A percentile compares a stretch with the other conserved stretches of the same genome.
Conservation (phyloP, 2,113 vertebrate genomes). For the Cyphomyrus discorhynchus region DNA sequence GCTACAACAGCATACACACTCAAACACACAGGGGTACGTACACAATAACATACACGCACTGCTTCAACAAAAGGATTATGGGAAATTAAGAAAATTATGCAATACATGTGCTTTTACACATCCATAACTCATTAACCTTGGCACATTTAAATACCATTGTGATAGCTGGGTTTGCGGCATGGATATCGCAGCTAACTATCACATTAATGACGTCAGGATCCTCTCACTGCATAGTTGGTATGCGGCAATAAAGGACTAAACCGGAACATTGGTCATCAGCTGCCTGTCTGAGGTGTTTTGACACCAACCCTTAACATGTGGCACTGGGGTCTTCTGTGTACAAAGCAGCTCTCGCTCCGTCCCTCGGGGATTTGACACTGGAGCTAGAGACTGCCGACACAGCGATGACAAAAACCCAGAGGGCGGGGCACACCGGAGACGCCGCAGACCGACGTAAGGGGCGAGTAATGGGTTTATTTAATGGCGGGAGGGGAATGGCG, state of each 20-base stretch:
- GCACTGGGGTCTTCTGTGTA: neutral
- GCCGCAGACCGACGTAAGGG: neutral
- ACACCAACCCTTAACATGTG: neutral
- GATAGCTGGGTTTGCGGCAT: neutral
- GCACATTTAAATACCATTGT: neutral
- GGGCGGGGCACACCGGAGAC: neutral
- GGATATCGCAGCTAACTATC: neutral
- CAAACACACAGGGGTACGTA: neutral
- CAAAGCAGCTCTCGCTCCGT: neutral
- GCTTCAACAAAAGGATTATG: neutral
- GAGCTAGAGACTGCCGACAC: neutral
- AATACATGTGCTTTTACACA: neutral
- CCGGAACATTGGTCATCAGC: neutral
- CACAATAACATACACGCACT: neutral
- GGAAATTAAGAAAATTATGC: neutral
- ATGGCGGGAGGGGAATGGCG: slow-evolving; percentile 29
- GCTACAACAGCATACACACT: neutral
- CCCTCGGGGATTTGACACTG: neutral
- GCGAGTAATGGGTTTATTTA: neutral
- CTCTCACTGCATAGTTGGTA: neutral
- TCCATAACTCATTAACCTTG: neutral
- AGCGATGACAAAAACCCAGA: neutral
- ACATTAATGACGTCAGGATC: neutral
- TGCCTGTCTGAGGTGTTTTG: neutral
- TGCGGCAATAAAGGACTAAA: neutral